phyloP scores from a whole-genome alignment of 1,140 invertebrate species.

The Monochamus saltuarius region DNA sequence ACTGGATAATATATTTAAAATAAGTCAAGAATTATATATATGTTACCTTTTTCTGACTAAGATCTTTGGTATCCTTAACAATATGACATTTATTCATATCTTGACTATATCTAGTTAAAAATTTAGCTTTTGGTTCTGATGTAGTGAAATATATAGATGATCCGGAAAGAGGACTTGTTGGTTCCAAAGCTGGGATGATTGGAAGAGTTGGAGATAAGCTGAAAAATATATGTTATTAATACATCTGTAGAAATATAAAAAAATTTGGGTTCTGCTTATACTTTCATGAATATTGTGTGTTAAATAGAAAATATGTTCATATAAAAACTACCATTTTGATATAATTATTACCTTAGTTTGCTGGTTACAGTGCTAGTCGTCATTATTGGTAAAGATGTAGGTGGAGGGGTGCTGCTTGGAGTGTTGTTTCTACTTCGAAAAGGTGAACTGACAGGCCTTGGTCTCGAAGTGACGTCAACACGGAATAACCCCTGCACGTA shows the following conservation, averaged over 20 bases:
- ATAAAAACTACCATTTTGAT: neutral
- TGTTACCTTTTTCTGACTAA: conserved; percentile 68
- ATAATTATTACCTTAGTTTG: conserved; percentile 25
- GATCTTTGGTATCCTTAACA: conserved; percentile 58
- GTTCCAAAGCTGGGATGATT: conserved; percentile 36
- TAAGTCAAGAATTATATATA: neutral
- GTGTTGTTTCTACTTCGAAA: conserved; percentile 46
- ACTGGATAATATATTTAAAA: no score
- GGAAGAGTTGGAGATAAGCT: conserved; percentile 34
- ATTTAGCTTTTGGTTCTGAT: conserved; percentile 69
- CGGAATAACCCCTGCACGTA: conserved; percentile 79
- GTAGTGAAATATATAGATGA: conserved; percentile 69
- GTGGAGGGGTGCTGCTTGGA: conserved; percentile 44
- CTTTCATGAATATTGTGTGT: neutral
- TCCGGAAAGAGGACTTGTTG: conserved; percentile 55
- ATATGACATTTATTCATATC: conserved; percentile 55
- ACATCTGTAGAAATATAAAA: neutral
- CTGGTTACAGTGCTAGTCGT: neutral
- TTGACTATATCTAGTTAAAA: conserved; percentile 62
- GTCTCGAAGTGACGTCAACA: conserved; percentile 63
- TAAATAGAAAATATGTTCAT: neutral
- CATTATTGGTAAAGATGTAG: conserved; percentile 13
- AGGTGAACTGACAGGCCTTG: conserved; percentile 48
- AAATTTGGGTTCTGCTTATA: neutral
- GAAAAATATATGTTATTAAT: conserved; percentile 15